Evolutionary conservation across 2,113 vertebrate species (phyloP), one percentile per base, ranked within the genome.

Genomic region (Paracanthobrama guichenoti): DNA sequence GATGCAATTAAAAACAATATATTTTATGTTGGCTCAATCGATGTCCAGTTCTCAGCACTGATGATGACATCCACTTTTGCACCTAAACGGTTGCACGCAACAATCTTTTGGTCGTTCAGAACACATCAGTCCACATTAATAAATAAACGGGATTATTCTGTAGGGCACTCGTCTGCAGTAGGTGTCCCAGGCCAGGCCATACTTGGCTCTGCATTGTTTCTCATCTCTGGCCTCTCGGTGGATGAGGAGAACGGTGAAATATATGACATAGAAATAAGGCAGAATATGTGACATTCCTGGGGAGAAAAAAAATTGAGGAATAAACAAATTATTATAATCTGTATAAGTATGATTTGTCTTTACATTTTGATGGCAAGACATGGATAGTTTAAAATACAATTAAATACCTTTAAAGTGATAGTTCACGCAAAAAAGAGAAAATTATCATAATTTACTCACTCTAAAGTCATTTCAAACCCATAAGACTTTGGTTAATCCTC

Each of bases 181-280:
- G 0, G 94, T 92, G 0, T 93, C 93, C 97, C 97, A 98, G 1
- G 96, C 96, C 0, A 93, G 86, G 12, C 96, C 96, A 0, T 97
- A 98, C 79, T 97, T 97, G 62, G 88, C 90, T 83, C 91, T 88
- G 55, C 97, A 98, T 42, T 96, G 96, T 72, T 90, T 94, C 90
- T 98, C 96, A 0, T 98, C 97, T 0, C 96, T 92, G 18, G 91
- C 96, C 87, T 97, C 96, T 0, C 96, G 91, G 87, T 97, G 96
- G 72, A 97, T 90, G 90, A 97, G 90, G 87, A 97, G 78, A 1
- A 91, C 18, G 0, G 93, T 91, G 88, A 97, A 97, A 89, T 97
- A 97, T 60, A 94, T 75, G 28, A 97, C 67, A 1, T 97, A 98
- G 91, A 98, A 98, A 82, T 97, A 97, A 20, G 97, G 96, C 67